Base-by-base conservation (phyloP, 1,140 invertebrate species). In the Luehdorfia chinensis region DNA sequence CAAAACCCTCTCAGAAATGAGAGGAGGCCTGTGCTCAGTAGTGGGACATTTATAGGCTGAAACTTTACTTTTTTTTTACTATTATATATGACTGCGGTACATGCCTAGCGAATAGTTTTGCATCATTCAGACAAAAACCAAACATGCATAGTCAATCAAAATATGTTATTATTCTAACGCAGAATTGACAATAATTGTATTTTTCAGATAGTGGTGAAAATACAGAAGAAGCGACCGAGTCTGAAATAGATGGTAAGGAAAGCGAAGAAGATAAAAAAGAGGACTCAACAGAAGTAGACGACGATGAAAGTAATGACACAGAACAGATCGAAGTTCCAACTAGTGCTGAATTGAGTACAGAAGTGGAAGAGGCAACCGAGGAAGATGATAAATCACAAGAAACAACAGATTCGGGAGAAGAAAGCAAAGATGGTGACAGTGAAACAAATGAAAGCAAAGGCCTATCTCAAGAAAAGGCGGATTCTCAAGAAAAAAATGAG, bases 391-490 rank as follows among this genome's bases (percentile, higher is more conserved):
- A 66, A 55, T 61, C 66, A 37, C 55, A 65, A 13, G 60, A 64
- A 21, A 45, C 27, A 18, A 51, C 54, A 6, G 66, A 75, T 33
- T 79, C 59, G 48, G 49, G 54, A 30, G 65, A 66, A 60, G 41
- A 66, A 41, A 52, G 50, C 9, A 43, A 60, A 50, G 69, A 68
- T 44, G 50, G 54, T 44, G 66, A 68, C 43, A 50, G 54, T 44
- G 66, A 59, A 27, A 41, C 50, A 36, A 77, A 86, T 59, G 68
- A 73, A 49, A 73, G 76, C 41, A 66, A 67, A 11, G 70, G 65
- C 53, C 70, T 67, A 78, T 77, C 70, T 67, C 79, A 81, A 70
- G 79, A 88, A 75, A 77, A 84, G 59, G 67, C 68, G 72, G 80
- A 77, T 59, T 70, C 67, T 64, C 60, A 62, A 46, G 71, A 72